Base-by-base conservation (phyloP, 30 jellyfish, hydroid and myxozoan genomes). In the Phacellophora camtschatica region DNA sequence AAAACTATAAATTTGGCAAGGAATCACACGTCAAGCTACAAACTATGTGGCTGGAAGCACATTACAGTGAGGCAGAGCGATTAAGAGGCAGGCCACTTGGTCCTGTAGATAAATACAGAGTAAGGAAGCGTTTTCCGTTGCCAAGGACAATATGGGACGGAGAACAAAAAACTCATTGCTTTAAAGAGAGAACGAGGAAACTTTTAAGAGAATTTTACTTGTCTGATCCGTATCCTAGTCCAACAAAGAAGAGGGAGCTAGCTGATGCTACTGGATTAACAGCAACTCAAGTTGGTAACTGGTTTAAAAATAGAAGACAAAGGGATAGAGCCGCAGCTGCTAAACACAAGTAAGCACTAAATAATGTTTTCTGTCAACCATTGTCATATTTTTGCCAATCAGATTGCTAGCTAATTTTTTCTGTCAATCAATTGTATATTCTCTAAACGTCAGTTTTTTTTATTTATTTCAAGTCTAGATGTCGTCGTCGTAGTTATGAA, bases 101-200 rank as follows among this genome's bases (percentile, higher is more conserved):
- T 22, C 97, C 99, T 4, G 99, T 95, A 15, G 99, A 95, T 53
- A 89, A 89, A 69, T 95, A 87, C 82, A 92, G 99, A n/a, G 96
- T 95, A 19, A 54, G 99, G 31, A 95, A 95, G 87, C 92, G 97
- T 9, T 95, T 87, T 64, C 99, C 99, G 0, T 51, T 89, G 37
- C 99, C 99, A 20, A 66, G 97, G 35, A 95, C 97, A 30, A 95
- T 95, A 16, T 95, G 97, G 97, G 97, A 95, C 54, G 99, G 99
- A 29, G 99, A 95, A 76, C 97, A 95, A 65, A 95, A 84, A 61
- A 77, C 97, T 15, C 97, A 95, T 72, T 88, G 97, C 34, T 95
- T 95, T 45, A 84, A 84, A 39, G 99, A 95, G 65, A 49, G 97
- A 41, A 87, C 97, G 10, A 72, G 97, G 31, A 82, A 81, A 58